phyloP scores from a whole-genome alignment of 2,797 vertebrate genomes.

The Artibeus lituratus region DNA sequence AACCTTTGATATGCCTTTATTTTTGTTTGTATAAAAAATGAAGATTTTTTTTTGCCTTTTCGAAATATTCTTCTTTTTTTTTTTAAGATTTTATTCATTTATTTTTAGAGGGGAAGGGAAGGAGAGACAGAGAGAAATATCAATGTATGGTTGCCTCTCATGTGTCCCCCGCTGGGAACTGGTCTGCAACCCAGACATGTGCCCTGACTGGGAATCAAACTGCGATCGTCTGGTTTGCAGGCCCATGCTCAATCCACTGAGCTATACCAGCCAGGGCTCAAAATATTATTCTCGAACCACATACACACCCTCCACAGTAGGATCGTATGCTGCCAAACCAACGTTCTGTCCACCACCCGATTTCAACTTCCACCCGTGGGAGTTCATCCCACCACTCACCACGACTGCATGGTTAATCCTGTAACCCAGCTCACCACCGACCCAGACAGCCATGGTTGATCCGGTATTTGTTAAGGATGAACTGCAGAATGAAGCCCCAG shows the following conservation, averaged over 20 bases:
- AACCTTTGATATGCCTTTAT: not conserved
- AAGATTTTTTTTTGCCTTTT: not conserved
- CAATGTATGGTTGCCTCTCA: no score
- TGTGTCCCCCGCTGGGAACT: no score
- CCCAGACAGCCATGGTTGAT: not conserved
- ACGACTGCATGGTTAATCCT: not conserved
- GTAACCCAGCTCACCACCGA: not conserved
- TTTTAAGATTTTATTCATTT: no score
- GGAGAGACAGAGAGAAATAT: no score
- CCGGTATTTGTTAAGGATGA: accelerated
- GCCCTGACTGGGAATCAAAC: no score
- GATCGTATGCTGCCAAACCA: not conserved
- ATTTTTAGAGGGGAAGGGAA: no score
- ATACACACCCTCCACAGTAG: not conserved
- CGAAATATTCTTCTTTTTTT: no score
- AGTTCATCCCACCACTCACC: not conserved
- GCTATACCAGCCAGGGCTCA: no score
- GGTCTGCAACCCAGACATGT: no score
- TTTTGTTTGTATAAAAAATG: not conserved
- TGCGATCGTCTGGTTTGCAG: no score
- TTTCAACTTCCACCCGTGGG: not conserved
- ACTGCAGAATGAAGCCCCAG: not conserved
- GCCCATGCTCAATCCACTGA: no score
- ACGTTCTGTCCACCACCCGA: not conserved
- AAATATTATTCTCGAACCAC: not conserved